Evolutionary conservation across 2,888 invertebrate genomes (phyloP).

Genomic region (Tortricodes alternella): DNA sequence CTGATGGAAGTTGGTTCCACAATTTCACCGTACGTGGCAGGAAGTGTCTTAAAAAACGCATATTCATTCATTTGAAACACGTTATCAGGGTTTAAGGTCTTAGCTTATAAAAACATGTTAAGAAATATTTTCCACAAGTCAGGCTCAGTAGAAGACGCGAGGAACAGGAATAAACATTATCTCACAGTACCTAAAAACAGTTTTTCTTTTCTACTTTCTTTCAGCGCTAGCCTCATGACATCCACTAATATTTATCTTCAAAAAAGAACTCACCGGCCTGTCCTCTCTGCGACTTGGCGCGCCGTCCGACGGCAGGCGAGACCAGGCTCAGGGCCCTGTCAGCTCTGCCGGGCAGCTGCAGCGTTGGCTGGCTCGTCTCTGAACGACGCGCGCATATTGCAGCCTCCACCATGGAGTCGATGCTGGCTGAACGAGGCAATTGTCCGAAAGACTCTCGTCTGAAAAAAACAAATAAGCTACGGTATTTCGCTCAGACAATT

Average conservation of each 20-base stretch:
- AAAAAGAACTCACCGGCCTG: slow-evolving; percentile 84
- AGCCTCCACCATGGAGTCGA: slow-evolving; percentile 89
- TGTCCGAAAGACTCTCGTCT: slow-evolving; percentile 80
- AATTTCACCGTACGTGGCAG: too few species aligned
- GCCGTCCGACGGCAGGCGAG: slow-evolving; percentile 89
- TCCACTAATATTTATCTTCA: not conserved
- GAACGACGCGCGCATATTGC: slow-evolving; percentile 83
- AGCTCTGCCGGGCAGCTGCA: slow-evolving; percentile 63
- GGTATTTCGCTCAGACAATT: too few species aligned
- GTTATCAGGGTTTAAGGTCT: too few species aligned
- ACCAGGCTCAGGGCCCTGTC: slow-evolving; percentile 84
- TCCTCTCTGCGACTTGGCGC: slow-evolving; percentile 89
- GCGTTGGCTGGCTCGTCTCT: slow-evolving; percentile 65
- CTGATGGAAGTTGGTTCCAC: too few species aligned
- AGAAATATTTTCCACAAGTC: too few species aligned
- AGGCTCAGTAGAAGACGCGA: too few species aligned
- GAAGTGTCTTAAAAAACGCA: too few species aligned
- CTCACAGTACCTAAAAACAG: too few species aligned
- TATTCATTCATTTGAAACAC: too few species aligned
- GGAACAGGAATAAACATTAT: too few species aligned
- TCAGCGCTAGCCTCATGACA: not conserved
- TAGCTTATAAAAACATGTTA: too few species aligned
- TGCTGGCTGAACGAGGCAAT: slow-evolving; percentile 89
- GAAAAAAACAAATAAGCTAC: slow-evolving; percentile 35
- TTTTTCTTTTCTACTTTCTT: too few species aligned